These are phyloP conservation scores for Mystacides longicornis DNA, from an alignment of 2,888 invertebrate species.

Conservation along the genomic window DNA sequence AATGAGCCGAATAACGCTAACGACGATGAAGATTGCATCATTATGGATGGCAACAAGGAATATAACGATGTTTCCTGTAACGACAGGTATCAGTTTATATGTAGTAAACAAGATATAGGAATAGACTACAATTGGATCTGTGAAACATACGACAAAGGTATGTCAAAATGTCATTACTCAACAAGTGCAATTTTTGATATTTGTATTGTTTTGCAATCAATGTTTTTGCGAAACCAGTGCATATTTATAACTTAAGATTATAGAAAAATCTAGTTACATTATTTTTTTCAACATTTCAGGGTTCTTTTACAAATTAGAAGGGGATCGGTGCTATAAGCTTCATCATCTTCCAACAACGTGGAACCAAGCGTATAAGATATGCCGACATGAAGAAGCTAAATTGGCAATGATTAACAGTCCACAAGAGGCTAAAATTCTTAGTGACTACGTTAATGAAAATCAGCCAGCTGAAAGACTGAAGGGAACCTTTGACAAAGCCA, in stretches of 20 bases:
- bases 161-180: no score
- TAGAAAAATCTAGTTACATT: no score
- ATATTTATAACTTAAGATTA: no score
- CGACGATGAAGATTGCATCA: background rate
- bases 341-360: conserved; percentile 13
- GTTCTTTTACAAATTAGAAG: background rate
- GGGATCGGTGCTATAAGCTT: conserved; percentile 15
- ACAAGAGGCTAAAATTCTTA: conserved; percentile 4
- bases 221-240: no score
- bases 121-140: background rate
- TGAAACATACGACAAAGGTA: conserved; percentile 7
- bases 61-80: background rate
- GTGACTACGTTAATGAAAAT: background rate
- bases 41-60: background rate
- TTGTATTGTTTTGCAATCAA: no score
- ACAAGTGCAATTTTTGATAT: no score
- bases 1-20: background rate
- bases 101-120: background rate
- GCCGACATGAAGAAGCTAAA: conserved; percentile 7
- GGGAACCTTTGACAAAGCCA: conserved; percentile 9
- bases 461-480: no score
- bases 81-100: background rate
- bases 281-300: no score
- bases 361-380: conserved; percentile 14
- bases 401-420: conserved; percentile 15